Evolutionary conservation across 2,888 invertebrate species (phyloP).

Genomic region (Drosophila tripunctata): DNA sequence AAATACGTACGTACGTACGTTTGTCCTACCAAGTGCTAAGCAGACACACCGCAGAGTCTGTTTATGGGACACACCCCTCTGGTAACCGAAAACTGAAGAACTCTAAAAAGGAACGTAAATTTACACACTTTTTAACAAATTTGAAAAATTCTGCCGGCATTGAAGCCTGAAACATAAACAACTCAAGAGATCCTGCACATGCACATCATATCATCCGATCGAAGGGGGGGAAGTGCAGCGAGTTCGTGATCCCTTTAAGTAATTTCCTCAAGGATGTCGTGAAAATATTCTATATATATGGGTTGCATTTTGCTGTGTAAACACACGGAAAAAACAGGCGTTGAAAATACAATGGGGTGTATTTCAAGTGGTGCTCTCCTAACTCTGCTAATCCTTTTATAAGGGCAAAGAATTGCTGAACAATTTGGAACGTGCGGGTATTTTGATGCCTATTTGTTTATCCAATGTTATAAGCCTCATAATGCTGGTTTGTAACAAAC

Average conservation of each 20-base stretch:
- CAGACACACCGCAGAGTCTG: conserved; percentile 66
- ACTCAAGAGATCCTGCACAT: conserved; percentile 63
- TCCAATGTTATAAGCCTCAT: conserved; percentile 12
- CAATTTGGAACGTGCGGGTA: conserved; percentile 69
- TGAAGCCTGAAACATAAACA: conserved; percentile 79
- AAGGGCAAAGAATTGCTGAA: conserved; percentile 65
- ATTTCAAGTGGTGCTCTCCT: conserved; percentile 51
- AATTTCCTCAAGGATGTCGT: conserved; percentile 73
- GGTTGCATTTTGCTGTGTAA: conserved; percentile 72
- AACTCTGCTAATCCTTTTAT: conserved; percentile 70
- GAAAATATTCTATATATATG: conserved; percentile 53
- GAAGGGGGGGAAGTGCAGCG: conserved; percentile 17
- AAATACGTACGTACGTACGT: not conserved
- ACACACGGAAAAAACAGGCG: conserved; percentile 76
- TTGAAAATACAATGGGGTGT: conserved; percentile 54
- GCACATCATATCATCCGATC: conserved; percentile 7
- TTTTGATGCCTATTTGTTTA: conserved; percentile 49
- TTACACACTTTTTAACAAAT: conserved; percentile 78
- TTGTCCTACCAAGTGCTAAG: conserved; percentile 49
- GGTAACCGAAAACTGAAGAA: conserved; percentile 14
- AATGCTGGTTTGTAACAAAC: conserved; percentile 56
- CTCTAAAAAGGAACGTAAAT: conserved; percentile 62
- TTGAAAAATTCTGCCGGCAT: conserved; percentile 69
- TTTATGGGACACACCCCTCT: conserved; percentile 76
- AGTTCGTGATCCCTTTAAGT: conserved; percentile 78